These are phyloP conservation scores for Andricus curvator DNA, from an alignment of 2,888 invertebrate species.

Conservation along the genomic window DNA sequence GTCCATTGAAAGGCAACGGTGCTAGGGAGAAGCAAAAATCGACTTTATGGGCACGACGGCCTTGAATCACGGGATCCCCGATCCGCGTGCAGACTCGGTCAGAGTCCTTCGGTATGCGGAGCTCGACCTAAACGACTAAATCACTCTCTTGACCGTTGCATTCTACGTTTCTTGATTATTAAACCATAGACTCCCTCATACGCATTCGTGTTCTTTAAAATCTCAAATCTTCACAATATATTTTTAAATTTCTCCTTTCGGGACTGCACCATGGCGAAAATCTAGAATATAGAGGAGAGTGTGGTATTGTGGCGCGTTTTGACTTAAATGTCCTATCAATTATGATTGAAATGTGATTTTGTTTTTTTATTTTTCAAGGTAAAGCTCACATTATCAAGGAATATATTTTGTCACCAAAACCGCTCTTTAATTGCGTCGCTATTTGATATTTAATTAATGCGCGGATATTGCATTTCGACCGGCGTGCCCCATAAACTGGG, in stretches of 20 bases:
- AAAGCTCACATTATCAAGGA: too few relatives aligned
- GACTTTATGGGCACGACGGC: constrained; percentile 32
- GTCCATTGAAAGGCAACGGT: constrained; percentile 18
- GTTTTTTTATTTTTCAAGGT: too few relatives aligned
- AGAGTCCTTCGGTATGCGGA: constrained; percentile 65
- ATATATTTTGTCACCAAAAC: too few relatives aligned
- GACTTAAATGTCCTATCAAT: too few relatives aligned
- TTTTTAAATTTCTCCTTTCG: neutral
- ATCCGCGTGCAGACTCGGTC: constrained; percentile 57
- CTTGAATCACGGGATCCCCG: constrained; percentile 35
- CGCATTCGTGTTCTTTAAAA: neutral
- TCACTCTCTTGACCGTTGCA: constrained; percentile 58
- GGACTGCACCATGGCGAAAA: too few relatives aligned
- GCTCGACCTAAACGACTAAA: constrained; percentile 64
- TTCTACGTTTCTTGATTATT: constrained; percentile 57
- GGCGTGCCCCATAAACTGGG: too few relatives aligned
- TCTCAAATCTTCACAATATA: neutral
- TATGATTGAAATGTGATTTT: too few relatives aligned
- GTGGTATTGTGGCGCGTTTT: too few relatives aligned
- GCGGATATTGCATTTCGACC: too few relatives aligned
- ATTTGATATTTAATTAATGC: too few relatives aligned
- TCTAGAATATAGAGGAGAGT: too few relatives aligned
- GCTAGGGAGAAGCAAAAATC: neutral
- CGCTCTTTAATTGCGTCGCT: too few relatives aligned
- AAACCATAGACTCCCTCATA: neutral